phyloP scores from a whole-genome alignment of 2,113 vertebrate genomes.

The Semicossyphus pulcher region DNA sequence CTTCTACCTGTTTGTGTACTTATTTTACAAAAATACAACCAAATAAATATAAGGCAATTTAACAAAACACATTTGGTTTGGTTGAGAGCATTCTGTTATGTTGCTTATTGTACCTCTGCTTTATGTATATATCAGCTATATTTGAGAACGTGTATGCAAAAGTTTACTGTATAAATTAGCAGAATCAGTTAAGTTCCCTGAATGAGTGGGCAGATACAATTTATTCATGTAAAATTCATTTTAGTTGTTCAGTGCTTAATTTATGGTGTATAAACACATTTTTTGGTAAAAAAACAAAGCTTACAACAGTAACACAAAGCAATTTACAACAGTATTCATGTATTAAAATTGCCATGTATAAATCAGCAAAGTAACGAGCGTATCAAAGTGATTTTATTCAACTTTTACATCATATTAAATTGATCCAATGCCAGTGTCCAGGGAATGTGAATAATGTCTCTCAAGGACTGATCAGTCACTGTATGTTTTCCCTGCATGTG shows the following conservation, averaged over 20 bases:
- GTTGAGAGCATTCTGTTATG: not conserved
- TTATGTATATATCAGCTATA: not conserved
- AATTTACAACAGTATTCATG: not conserved
- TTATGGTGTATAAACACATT: not conserved
- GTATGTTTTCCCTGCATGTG: no score
- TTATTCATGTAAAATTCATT: constrained; percentile 26
- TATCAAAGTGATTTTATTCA: not conserved
- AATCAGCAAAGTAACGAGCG: not conserved
- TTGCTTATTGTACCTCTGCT: not conserved
- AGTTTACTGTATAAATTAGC: no score
- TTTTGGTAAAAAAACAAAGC: not conserved
- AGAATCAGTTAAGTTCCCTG: not conserved
- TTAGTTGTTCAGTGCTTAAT: not conserved
- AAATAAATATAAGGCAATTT: not conserved
- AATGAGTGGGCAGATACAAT: not conserved
- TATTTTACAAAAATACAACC: not conserved
- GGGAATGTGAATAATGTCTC: no score
- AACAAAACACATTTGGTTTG: not conserved
- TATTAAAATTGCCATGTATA: not conserved
- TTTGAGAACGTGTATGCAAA: not conserved
- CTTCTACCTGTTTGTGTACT: not conserved
- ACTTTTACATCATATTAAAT: not conserved
- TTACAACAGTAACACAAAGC: not conserved
- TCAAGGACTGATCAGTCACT: not conserved
- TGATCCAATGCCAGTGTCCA: no score